Conservation (phyloP, 2,888 invertebrate species). For the Campoplex capitator region DNA sequence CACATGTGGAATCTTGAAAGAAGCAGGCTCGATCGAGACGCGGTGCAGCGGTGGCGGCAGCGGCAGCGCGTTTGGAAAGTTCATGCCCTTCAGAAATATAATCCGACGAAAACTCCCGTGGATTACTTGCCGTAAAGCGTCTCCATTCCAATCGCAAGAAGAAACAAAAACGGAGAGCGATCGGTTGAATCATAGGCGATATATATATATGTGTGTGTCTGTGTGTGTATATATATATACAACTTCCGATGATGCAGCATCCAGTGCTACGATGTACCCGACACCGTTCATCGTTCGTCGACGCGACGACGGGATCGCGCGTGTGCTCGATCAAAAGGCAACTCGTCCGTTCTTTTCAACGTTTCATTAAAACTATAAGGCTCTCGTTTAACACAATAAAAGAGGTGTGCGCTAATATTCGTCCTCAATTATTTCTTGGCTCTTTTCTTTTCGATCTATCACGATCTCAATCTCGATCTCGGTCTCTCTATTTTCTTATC, state of each 20-base stretch:
- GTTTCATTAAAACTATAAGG: constrained; percentile 83
- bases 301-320: constrained; percentile 70
- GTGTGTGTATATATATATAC: neutral
- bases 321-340: constrained; percentile 82
- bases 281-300: constrained; percentile 66
- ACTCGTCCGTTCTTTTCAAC: constrained; percentile 75
- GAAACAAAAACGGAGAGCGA: constrained; percentile 15
- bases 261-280: constrained; percentile 50
- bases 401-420: constrained; percentile 56
- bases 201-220: no score
- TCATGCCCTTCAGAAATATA: neutral
- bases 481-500: neutral
- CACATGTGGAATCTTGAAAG: neutral
- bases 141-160: neutral
- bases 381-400: constrained; percentile 76
- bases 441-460: constrained; percentile 25
- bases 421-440: constrained; percentile 38
- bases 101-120: neutral
- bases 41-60: neutral
- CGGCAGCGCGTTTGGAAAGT: neutral
- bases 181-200: constrained; percentile 2
- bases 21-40: constrained; percentile 24
- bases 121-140: neutral
- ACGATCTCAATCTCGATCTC: neutral
- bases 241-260: constrained; percentile 34